Evolutionary conservation across 2,113 vertebrate genomes (phyloP), one percentile per base, ranked within the genome.

Genomic region (Seriola aureovittata): DNA sequence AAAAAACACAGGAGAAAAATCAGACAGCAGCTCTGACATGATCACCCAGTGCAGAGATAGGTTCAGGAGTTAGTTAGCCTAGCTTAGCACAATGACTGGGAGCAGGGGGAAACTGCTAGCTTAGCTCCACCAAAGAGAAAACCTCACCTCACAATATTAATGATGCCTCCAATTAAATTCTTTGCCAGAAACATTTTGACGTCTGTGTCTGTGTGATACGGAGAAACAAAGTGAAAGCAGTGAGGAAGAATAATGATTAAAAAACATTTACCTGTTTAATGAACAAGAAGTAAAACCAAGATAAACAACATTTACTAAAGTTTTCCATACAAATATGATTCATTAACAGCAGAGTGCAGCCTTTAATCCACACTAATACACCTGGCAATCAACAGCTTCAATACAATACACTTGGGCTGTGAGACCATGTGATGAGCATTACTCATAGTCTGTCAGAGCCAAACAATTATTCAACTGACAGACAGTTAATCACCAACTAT

Each of bases 91-190:
- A 52, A 57, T 40, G 3, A 55, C 67, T 60, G 80, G 36, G n/a
- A 38, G 38, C 50, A 7, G 12, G 50, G 19, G 68, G 29, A 10
- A 70, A 66, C 40, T 19, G 38, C 42, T 72, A 66, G 67, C 66
- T 1, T 40, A 4, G 25, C 46, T 55, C 19, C 6, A 6, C 34
- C 34, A 36, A 36, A 36, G 40, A 42, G 40, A 42, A 8, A 11
- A 10, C 11, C 85, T 90, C 74, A 95, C 95, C 84, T 85, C 38
- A 94, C 89, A 12, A 88, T 59, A 36, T 89, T 63, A 0, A 94
- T 4, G 72, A 95, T 25, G 16, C 92, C 93, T 25, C 65, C 68
- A 36, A 95, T 66, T 0, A 95, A 2, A 25, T 0, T 34, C 7
- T 76, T 75, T 0, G 68, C 76, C 1, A 83, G 12, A 85, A 34